Evolutionary conservation across 1,140 invertebrate genomes (phyloP), one percentile per base, ranked within the genome.

Genomic region (Ostrea denselamellosa): DNA sequence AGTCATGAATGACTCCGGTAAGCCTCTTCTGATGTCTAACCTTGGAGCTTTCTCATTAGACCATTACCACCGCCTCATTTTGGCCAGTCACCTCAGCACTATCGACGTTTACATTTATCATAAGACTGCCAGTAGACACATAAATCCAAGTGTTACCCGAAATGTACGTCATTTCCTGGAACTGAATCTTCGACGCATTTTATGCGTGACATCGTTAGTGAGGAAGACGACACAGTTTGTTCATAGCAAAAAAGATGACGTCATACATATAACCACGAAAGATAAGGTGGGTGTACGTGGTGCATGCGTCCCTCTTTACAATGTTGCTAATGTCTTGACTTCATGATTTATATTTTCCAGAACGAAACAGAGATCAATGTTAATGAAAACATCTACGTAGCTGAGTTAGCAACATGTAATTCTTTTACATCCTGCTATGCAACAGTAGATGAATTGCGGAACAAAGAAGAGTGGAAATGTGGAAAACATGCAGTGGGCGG

Each of bases 161-260:
- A 77, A 77, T 77, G 68, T 77, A 77, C 68, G 68, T 8, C 68
- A 77, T 77, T 77, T 77, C 17, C 25, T 77, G 25, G 68, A 77
- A 77, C 68, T 77, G 25, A 77, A 77, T 77, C 68, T 77, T 12
- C 25, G 9, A 12, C 25, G 68, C 14, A 77, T 77, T 77, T 17
- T 77, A 12, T 77, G 68, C 12, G 68, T 77, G 68, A 77, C 68
- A 14, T 77, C 68, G 14, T 77, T 25, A 34, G 68, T 77, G 25
- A 77, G 14, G 25, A 25, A 34, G 68, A 77, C 22, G 25, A 77
- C 68, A 77, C 68, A 77, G 25, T 77, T 77, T 34, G 68, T 77
- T 77, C 68, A 77, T 28, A 77, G 25, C 68, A 34, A 14, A 34
- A 14, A 28, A 4, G 68, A 34, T 77, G 28, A 12, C 22, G 25